Base-by-base conservation (phyloP, 2,888 invertebrate species). In the Sphinx pinastri region DNA sequence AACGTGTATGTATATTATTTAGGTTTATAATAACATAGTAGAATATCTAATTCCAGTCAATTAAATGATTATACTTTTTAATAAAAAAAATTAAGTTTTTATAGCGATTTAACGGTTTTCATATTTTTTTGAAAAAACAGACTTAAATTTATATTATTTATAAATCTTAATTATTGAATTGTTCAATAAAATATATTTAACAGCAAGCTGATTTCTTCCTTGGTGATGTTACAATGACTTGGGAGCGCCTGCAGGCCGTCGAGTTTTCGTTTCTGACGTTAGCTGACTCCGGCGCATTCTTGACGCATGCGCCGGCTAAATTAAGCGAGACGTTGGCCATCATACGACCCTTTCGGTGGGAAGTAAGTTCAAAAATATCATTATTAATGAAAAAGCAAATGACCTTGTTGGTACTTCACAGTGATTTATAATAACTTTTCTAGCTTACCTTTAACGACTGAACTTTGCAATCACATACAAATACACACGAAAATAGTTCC, bases 181-280 rank as follows among this genome's bases (percentile, higher is more conserved):
- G 8, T 3, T 38, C 8, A 38, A 38, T 38, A 8, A 38, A 2
- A 38, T 38, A 8, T 5, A 38, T 38, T 38, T 5, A 81, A 8
- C 75, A 96, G 96, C 94, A 95, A 87, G 96, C 96, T 0, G 96
- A 97, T 74, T 95, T 97, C 79, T 96, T 97, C 79, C 91, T 97
- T 52, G 97, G 97, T 0, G 97, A 97, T 79, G 96, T 97, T 1
- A 96, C 96, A 0, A 94, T 97, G 78, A 97, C 96, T 0, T 96
- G 95, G 94, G 97, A 97, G 80, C 91, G 97, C 5, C 94, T 95
- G 14, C 95, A 95, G 77, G 96, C 95, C 0, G 96, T 96, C 0
- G 97, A 97, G 80, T 97, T 97, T 88, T 96, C 97, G 0, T 97
- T 97, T 80, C 92, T 97, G 70, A 97, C 97, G 0, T 88, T 97